Base-by-base conservation (phyloP, 2,888 invertebrate genomes). In the Chloromyia formosa region DNA sequence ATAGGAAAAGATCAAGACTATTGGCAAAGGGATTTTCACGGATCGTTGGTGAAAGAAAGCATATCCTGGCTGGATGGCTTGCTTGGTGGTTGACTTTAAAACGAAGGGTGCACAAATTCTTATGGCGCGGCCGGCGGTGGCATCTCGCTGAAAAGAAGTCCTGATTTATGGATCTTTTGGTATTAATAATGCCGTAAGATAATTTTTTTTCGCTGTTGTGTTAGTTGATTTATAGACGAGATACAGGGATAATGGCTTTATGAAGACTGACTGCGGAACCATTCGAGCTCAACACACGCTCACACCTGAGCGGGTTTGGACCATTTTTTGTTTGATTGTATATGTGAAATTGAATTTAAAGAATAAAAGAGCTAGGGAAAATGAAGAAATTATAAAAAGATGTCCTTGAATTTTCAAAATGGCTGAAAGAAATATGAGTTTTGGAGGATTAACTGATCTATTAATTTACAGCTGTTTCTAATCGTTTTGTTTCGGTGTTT, bases 121-220 rank as follows among this genome's bases (percentile, higher is more conserved):
- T 20, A 27, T 49, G 66, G 27, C 27, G 27, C 27, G 27, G 27
- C 27, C 27, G 27, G 27, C 27, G 27, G 49, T 66, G 45, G 66
- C 66, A 49, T 49, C 45, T 22, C 12, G 22, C 49, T 40, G 62
- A 42, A 62, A 12, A 12, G 49, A 69, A 69, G 56, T 40, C 16
- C 71, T 71, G 56, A 71, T 71, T 71, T 58, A 71, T 71, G 56
- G 23, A 14, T 20, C 35, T 35, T 35, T 14, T 14, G 58, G 56
- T 71, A 56, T 58, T 71, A 71, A 71, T 71, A 71, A 71, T 71
- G 56, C 58, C 58, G 40, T 71, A 71, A 71, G 54, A 64, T 64
- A 66, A 66, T 66, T 66, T 62, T 66, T 66, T 66, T 49, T 49
- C 3, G 16, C 27, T 35, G 27, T 35, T 35, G 62, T 66, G 66